Percentiles rank a stretch among this genome's conserved stretches.
Conservation (phyloP, 2,888 invertebrate genomes). For the Tupiocoris notatus region DNA sequence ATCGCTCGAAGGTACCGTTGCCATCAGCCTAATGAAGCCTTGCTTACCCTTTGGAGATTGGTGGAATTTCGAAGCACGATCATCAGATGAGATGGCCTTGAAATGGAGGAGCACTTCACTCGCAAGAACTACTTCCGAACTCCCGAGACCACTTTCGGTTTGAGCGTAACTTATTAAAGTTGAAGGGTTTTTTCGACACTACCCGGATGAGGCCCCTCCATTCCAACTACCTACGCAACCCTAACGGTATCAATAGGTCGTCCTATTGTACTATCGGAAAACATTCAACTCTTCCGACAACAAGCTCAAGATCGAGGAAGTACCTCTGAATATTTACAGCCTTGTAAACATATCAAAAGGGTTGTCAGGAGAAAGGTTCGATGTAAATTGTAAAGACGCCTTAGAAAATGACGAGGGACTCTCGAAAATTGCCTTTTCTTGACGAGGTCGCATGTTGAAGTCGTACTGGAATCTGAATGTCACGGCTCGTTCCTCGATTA, state of each 20-base stretch:
- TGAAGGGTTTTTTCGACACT: not conserved
- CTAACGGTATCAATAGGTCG: not conserved
- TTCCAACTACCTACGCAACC: not conserved
- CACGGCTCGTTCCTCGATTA: not conserved
- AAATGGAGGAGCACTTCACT: not conserved
- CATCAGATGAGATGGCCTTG: not conserved
- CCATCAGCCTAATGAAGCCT: not conserved
- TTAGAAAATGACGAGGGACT: not conserved
- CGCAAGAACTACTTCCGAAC: not conserved
- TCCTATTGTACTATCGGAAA: not conserved
- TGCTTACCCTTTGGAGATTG: not conserved
- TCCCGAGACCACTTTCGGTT: not conserved
- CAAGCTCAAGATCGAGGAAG: slow-evolving; percentile 16
- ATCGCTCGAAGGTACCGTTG: not conserved
- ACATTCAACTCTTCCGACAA: not conserved
- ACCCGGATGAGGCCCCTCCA: not conserved
- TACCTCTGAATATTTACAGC: slow-evolving; percentile 25
- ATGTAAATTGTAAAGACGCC: not conserved
- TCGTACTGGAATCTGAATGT: not conserved
- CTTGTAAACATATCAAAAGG: slow-evolving; percentile 38
- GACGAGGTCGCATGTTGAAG: not conserved
- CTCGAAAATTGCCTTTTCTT: not conserved
- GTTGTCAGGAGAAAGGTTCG: slow-evolving; percentile 11
- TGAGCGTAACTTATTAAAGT: not conserved
- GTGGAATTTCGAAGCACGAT: not conserved